Conservation (phyloP, 2,113 vertebrate species). For the Gopherus evgoodei region DNA sequence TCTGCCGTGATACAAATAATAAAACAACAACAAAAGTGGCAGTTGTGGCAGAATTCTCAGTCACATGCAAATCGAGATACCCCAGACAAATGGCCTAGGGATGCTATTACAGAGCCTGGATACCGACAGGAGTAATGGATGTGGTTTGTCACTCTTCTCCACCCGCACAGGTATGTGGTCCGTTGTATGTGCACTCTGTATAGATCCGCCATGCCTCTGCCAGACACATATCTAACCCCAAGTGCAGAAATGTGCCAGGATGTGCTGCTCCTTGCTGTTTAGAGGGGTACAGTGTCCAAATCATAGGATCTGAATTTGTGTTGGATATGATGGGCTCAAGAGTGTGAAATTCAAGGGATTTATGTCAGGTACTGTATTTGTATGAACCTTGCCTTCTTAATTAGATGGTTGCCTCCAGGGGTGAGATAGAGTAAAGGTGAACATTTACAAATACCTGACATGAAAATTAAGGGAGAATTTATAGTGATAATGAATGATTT, state of each 20-base stretch:
- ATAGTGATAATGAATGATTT: background rate
- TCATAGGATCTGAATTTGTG: background rate
- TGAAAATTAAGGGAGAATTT: background rate
- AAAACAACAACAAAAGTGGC: background rate
- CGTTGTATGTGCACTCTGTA: background rate
- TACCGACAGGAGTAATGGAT: background rate
- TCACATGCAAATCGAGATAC: background rate
- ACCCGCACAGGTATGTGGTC: background rate
- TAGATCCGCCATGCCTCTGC: background rate
- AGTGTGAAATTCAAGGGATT: background rate
- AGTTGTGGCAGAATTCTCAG: background rate
- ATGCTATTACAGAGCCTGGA: background rate
- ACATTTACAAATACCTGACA: background rate
- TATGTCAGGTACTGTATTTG: background rate
- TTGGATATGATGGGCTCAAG: background rate
- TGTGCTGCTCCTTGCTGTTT: background rate
- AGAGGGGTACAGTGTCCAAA: background rate
- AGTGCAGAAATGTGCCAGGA: background rate
- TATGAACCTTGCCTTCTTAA: background rate
- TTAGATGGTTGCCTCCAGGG: background rate
- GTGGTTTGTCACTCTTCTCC: background rate
- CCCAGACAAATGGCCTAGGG: background rate
- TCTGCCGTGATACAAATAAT: background rate
- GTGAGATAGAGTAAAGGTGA: background rate
- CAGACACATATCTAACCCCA: background rate